phyloP scores from a whole-genome alignment of 2,113 vertebrate genomes.

The Laticauda laticaudata region DNA sequence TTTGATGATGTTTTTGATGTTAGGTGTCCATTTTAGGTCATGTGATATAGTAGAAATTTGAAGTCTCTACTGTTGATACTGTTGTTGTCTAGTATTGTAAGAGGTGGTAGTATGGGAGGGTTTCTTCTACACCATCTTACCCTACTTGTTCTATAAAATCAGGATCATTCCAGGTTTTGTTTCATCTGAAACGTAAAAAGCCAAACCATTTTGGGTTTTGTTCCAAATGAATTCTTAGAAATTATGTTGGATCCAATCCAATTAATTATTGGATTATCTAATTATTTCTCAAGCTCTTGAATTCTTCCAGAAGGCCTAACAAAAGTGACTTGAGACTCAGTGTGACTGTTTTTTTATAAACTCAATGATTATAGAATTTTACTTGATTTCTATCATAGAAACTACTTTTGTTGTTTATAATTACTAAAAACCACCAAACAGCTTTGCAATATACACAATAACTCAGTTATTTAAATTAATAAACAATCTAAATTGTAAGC shows the following conservation, averaged over 20 bases:
- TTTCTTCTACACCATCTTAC: neutral
- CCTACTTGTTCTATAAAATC: neutral
- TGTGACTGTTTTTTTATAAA: neutral
- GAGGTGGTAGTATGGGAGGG: no score
- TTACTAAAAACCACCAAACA: neutral
- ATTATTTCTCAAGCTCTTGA: neutral
- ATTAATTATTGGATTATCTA: neutral
- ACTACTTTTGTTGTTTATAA: neutral
- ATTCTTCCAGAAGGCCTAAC: neutral
- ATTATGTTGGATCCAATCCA: neutral
- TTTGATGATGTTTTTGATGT: no score
- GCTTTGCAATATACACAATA: neutral
- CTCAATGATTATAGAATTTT: neutral
- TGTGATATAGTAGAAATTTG: no score
- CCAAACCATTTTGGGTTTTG: neutral
- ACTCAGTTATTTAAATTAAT: neutral
- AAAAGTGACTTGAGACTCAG: neutral
- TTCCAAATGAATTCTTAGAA: neutral
- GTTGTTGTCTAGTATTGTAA: no score
- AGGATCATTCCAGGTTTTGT: neutral
- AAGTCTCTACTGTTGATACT: no score
- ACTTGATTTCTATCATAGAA: neutral
- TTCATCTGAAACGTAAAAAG: neutral
- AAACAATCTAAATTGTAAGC: neutral
- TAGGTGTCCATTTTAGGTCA: no score